Evolutionary conservation across 2,113 vertebrate species (phyloP), one percentile per base, ranked within the genome.

Genomic region (Plecotus auritus): DNA sequence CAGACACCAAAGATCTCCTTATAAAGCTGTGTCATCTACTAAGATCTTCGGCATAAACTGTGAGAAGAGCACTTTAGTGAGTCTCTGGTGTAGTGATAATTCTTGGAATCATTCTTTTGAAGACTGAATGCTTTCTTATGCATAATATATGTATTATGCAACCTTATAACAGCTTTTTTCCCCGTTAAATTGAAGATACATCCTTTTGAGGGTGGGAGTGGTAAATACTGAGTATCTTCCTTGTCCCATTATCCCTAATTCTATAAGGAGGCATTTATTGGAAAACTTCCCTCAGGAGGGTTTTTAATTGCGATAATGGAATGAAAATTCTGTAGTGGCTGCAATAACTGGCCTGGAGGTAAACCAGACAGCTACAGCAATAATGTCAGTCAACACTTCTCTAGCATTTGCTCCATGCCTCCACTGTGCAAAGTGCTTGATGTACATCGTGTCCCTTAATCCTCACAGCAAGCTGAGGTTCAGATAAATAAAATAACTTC

Each of bases 31-130:
- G 69, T n/a, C 42, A 56, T 49, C 14, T n/a, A 1, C 54, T 61
- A 59, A 80, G 64, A 42, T 85, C 22, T 81, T 88, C 5, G 5
- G 54, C 54, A 56, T 56, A 66, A 96, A 35, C 70, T 47, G 18
- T 51, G 64, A 84, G 77, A 56, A 49, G 0, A 54, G 12, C 72
- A 67, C 54, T 88, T 85, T 11, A 85, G 22, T 67, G n/a, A 61
- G 2, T 85, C 64, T 92, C n/a, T 89, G 85, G n/a, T 51, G 23
- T 74, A 66, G 47, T 30, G 72, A 32, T 85, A 80, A 82, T 76
- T 91, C 78, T 88, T 88, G 72, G 78, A 69, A 61, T 85, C 20
- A 23, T 94, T 70, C 49, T 94, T 94, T 56, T 9, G 35, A 95
- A 73, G 18, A 72, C 37, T 64, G 37, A 84, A 26, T 88, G 73